Evolutionary conservation across 53 echinoderm and acorn worm genomes (phyloP), one percentile per base, ranked within the genome.

Genomic region (Temnopleurus reevesii): DNA sequence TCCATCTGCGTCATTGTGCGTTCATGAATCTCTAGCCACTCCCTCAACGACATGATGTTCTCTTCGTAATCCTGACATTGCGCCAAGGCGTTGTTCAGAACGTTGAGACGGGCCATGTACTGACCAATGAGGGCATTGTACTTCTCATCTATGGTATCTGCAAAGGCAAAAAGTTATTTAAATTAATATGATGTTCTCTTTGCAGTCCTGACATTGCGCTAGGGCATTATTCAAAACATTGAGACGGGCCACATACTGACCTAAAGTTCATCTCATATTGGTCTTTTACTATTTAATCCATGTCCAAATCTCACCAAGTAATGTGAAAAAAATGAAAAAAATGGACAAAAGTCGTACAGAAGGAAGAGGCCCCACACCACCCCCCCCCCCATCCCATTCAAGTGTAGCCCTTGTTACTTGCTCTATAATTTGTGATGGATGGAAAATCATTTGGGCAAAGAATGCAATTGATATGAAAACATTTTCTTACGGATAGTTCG

Each of bases 401-500:
- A n/a, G n/a, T n/a, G n/a, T n/a, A n/a, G n/a, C n/a, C n/a, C n/a
- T n/a, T n/a, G n/a, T n/a, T n/a, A n/a, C n/a, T n/a, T n/a, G n/a
- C n/a, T n/a, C n/a, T n/a, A n/a, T n/a, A n/a, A n/a, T n/a, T n/a
- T n/a, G n/a, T n/a, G n/a, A n/a, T n/a, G n/a, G n/a, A n/a, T n/a
- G n/a, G n/a, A n/a, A n/a, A n/a, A n/a, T n/a, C n/a, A n/a, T n/a
- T n/a, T n/a, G n/a, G n/a, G n/a, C n/a, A n/a, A n/a, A n/a, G n/a
- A n/a, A n/a, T n/a, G n/a, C n/a, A n/a, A n/a, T n/a, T n/a, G n/a
- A n/a, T n/a, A n/a, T n/a, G n/a, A n/a, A n/a, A n/a, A n/a, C n/a
- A n/a, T n/a, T n/a, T 65, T 83, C 95, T 95, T 83, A 98, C 98
- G 83, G 76, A 94, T 88, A 2, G 98, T 98, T 83, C 89, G 92